phyloP scores from a whole-genome alignment of 2,797 vertebrate species.

The Schizopygopsis malacanthus region DNA sequence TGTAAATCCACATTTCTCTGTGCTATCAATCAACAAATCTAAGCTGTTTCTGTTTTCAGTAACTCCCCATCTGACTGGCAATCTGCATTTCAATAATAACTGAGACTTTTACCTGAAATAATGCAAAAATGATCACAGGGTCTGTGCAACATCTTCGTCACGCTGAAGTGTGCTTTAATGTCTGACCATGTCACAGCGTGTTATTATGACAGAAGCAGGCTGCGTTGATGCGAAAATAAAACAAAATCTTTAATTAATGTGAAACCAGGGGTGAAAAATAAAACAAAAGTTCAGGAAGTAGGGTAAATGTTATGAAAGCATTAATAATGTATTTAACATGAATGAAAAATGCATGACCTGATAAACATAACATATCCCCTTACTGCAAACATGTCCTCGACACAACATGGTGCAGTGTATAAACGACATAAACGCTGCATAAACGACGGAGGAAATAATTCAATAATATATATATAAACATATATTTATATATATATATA shows the following conservation, averaged over 20 bases:
- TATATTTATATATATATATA: no score
- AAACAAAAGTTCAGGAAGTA: slow-evolving; percentile 50
- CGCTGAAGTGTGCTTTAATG: not conserved
- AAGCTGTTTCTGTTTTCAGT: not conserved
- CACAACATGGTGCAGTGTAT: not conserved
- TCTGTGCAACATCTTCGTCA: not conserved
- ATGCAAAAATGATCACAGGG: not conserved
- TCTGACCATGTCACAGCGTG: slow-evolving; percentile 3
- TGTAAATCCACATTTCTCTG: not conserved
- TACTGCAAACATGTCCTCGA: slow-evolving; percentile 19
- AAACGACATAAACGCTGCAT: not conserved
- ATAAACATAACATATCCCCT: slow-evolving; percentile 42
- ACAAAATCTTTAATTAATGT: slow-evolving; percentile 51
- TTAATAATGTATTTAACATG: slow-evolving; percentile 55
- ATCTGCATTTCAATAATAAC: not conserved
- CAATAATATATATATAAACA: not conserved
- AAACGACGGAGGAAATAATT: not conserved
- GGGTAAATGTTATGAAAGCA: slow-evolving; percentile 50
- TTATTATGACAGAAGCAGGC: slow-evolving; percentile 37
- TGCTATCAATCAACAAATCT: not conserved
- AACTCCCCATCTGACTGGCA: not conserved
- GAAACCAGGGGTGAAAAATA: slow-evolving; percentile 42
- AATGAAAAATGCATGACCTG: slow-evolving; percentile 50
- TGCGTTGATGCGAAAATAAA: slow-evolving; percentile 24
- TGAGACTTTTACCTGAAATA: not conserved